phyloP scores from a whole-genome alignment of 2,888 invertebrate genomes.

The Cryptus viduatorius region DNA sequence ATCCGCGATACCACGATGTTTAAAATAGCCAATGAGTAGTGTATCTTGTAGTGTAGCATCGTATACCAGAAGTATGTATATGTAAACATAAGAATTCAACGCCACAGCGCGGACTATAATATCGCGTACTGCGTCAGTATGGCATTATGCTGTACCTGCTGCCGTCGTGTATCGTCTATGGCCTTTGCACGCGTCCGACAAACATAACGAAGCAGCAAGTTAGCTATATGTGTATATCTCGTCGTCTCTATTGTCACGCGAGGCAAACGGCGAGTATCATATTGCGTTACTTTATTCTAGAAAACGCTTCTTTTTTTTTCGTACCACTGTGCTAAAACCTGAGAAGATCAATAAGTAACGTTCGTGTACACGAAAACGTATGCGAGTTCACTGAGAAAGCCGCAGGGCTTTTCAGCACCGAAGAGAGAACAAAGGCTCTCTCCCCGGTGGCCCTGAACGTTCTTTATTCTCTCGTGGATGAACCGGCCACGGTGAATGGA shows the following conservation, averaged over 20 bases:
- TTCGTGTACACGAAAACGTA: conserved; percentile 24
- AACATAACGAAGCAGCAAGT: neutral
- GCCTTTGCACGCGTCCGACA: neutral
- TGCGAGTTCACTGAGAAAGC: conserved; percentile 22
- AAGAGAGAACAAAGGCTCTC: conserved; percentile 41
- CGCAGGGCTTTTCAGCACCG: conserved; percentile 30
- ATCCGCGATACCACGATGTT: conserved; percentile 14
- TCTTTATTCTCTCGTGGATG: conserved; percentile 7
- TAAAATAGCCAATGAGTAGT: conserved; percentile 26
- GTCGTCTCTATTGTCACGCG: conserved; percentile 47
- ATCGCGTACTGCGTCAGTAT: conserved; percentile 8
- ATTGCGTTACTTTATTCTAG: conserved; percentile 16
- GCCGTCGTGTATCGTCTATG: neutral
- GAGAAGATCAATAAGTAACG: conserved; percentile 46
- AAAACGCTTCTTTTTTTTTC: neutral
- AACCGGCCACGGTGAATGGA: conserved; percentile 21
- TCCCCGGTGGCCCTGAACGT: conserved; percentile 46
- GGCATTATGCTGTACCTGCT: neutral
- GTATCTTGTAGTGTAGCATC: conserved; percentile 21
- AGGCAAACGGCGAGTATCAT: conserved; percentile 17
- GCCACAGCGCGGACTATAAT: neutral
- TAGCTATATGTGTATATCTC: neutral
- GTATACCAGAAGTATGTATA: conserved; percentile 16
- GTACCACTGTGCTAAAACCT: conserved; percentile 17
- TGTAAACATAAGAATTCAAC: conserved; percentile 5